Evolutionary conservation across 2,113 vertebrate genomes (phyloP).

Genomic region (Leptobrachium ailaonicum): DNA sequence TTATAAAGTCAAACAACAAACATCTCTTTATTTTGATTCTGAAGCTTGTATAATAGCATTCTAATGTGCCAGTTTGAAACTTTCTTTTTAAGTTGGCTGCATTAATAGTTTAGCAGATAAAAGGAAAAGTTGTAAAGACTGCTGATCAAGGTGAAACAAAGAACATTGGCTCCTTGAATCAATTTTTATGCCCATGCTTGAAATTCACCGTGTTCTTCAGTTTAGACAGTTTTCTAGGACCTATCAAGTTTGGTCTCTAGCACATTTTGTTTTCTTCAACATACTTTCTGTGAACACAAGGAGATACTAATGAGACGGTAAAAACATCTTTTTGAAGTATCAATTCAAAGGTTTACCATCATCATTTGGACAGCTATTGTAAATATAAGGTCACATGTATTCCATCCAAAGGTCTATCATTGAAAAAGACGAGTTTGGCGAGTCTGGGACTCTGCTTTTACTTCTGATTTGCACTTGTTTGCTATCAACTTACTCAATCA

Average conservation of each 20-base stretch:
- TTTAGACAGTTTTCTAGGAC: background rate
- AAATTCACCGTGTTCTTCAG: constrained; percentile 18
- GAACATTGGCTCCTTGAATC: constrained; percentile 24
- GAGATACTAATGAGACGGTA: background rate
- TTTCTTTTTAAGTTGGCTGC: constrained; percentile 33
- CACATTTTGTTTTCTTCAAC: background rate
- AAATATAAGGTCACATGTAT: no score
- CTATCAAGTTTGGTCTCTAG: constrained; percentile 5
- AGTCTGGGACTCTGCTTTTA: no score
- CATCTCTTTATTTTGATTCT: constrained; percentile 25
- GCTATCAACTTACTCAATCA: no score
- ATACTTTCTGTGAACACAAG: background rate
- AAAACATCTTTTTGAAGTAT: background rate
- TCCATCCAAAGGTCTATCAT: no score
- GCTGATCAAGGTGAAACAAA: constrained; percentile 35
- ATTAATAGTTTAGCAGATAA: constrained; percentile 33
- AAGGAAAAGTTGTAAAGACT: constrained; percentile 14
- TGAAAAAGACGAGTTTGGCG: no score
- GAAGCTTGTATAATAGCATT: constrained; percentile 23
- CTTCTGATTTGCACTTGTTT: no score
- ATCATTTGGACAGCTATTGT: no score
- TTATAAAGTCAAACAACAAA: constrained; percentile 36
- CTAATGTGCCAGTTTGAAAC: constrained; percentile 32
- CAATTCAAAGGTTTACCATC: no score
- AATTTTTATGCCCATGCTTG: constrained; percentile 36